Evolutionary conservation across 2,888 invertebrate species (phyloP), one percentile per base, ranked within the genome.

Genomic region (Conchocele bisecta): DNA sequence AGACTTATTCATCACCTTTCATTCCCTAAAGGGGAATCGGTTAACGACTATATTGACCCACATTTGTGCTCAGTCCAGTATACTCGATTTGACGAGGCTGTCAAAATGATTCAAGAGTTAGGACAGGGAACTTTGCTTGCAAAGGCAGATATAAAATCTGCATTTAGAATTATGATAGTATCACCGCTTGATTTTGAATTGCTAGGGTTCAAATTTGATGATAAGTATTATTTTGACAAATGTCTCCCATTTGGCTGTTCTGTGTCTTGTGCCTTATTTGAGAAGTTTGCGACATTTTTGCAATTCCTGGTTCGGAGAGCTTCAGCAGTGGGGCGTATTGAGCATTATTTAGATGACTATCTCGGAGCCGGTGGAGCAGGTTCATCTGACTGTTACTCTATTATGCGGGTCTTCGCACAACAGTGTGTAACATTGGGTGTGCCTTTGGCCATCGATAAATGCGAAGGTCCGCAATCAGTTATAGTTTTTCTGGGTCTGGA

Each of bases 201-300:
- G 1, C 17, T 67, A 26, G 72, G 72, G 29, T 73, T 73, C 35
- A 54, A 37, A 53, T 67, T 67, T 31, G 13, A 54, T 1, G 37
- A 26, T 6, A 13, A 54, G 15, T 61, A 31, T 35, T 73, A 73
- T 46, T 73, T 31, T 48, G 67, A 67, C 29, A 61, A 29, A 17
- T 60, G 66, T 37, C 29, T 72, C 1, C 66, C 66, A 1, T 64
- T 72, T 58, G 72, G 72, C 4, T 42, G 46, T 9, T 72, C 67
- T 7, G 56, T 51, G 1, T 39, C 50, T 15, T 59, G 53, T 28
- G 35, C 53, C 2, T 53, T 59, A 3, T 70, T 70, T 39, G 65
- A 70, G 33, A 44, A 54, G 3, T 72, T 72, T 35, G 67, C 66
- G 17, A n/a, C 50, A 1, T 53, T 61, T n/a, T 24, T 67, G 6